Conservation (phyloP, 2,888 invertebrate genomes). For the Entomobrya multifasciata region DNA sequence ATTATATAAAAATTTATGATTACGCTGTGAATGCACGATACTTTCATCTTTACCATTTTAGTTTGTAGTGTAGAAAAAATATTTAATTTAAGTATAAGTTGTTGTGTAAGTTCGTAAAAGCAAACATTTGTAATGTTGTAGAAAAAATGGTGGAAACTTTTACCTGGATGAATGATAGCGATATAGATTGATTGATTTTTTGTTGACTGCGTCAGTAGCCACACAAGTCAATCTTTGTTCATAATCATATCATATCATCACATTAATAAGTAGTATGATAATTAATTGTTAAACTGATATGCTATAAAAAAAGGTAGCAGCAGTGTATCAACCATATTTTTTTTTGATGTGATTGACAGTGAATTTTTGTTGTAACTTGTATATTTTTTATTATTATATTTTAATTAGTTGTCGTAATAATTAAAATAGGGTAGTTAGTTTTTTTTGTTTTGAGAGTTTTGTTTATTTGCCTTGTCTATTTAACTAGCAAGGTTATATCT, state of each 20-base stretch:
- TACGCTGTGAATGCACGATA: conserved; percentile 42
- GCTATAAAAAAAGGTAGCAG: neutral
- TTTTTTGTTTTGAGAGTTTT: too few species aligned
- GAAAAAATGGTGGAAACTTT: conserved; percentile 67
- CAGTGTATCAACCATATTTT: conserved; percentile 36
- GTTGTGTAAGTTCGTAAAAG: too few species aligned
- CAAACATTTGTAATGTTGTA: conserved; percentile 13
- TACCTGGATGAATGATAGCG: conserved; percentile 65
- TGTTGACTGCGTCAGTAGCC: neutral
- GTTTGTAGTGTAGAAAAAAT: neutral
- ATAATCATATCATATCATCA: conserved; percentile 50
- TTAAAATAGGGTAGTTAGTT: neutral
- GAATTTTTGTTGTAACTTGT: conserved; percentile 53
- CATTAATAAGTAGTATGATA: neutral
- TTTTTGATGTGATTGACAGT: conserved; percentile 69
- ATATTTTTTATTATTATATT: neutral
- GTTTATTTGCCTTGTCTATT: neutral
- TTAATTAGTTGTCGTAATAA: neutral
- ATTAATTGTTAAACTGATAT: conserved; percentile 16
- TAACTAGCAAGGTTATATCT: neutral
- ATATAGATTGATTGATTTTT: conserved; percentile 8
- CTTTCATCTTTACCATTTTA: neutral
- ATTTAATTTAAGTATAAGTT: neutral
- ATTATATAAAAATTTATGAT: neutral
- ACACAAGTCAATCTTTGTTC: conserved; percentile 26